Percentiles rank a stretch among this genome's conserved stretches.
Evolutionary conservation across 2,888 invertebrate genomes (phyloP).

Genomic region (Amphipoea oculea): DNA sequence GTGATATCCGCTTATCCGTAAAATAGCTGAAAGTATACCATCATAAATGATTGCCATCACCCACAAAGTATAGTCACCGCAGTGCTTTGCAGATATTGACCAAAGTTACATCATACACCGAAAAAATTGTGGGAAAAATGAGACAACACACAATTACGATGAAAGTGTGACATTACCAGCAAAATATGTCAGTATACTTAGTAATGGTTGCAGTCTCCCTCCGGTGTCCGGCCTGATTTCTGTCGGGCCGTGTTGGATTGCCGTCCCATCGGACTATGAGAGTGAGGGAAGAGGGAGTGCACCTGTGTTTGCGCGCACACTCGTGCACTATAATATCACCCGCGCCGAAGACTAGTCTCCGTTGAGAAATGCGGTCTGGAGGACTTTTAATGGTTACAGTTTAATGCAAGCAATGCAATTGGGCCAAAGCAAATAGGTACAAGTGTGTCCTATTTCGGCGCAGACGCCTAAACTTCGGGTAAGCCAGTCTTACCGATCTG

Average conservation of each 20-base stretch:
- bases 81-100: background rate
- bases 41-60: background rate
- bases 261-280: too few relatives aligned
- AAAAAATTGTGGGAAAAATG: background rate
- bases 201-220: constrained; percentile 14
- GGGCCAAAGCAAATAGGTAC: constrained; percentile 57
- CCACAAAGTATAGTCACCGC: background rate
- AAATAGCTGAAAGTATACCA: constrained; percentile 50
- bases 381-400: constrained; percentile 16
- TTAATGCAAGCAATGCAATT: constrained; percentile 42
- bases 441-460: constrained; percentile 62
- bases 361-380: too few relatives aligned
- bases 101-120: background rate
- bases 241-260: too few relatives aligned
- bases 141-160: constrained; percentile 20
- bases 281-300: too few relatives aligned
- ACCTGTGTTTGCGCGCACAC: too few relatives aligned
- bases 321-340: too few relatives aligned
- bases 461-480: constrained; percentile 40
- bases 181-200: constrained; percentile 42
- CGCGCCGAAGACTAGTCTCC: too few relatives aligned
- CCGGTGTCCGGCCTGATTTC: too few relatives aligned
- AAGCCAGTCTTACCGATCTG: constrained; percentile 33
- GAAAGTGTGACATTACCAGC: constrained; percentile 26
- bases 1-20: constrained; percentile 77